Base-by-base conservation (phyloP, 2,888 invertebrate genomes). In the Tetramorium bicarinatum region DNA sequence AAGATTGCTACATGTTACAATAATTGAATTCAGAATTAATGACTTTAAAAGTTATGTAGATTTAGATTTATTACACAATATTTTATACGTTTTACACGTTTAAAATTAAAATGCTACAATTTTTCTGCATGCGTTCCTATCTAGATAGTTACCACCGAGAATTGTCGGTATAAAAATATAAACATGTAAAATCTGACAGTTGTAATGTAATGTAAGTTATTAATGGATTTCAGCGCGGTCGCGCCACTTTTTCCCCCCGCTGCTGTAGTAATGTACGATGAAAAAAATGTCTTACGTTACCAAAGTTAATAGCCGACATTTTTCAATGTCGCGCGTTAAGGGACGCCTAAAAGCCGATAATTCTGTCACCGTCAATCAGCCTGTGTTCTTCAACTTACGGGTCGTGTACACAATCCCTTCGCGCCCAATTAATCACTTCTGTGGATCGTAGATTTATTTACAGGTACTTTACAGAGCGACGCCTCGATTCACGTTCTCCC, bases 401-500 rank as follows among this genome's bases (percentile, higher is more conserved):
- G 34, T n/a, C 67, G 54, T 41, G 56, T 59, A 72, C 52, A 59
- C 72, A 80, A 80, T 80, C 18, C 21, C 64, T 49, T 82, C 61
- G 29, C 41, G n/a, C 38, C 62, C 77, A 59, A 85, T 87, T 87
- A 72, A 76, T 87, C 47, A 82, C 25, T 76, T 62, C 74, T 64
- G 52, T 38, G 71, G 29, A 71, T 71, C 79, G 71, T 47, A 21
- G 71, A 80, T 80, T 59, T 80, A 80, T 77, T 69, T 54, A 69
- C 69, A 9, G 34, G 18, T 59, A 59, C 25, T 72, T 47, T 34
- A 59, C 72, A 59, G 47, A 80, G 13, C 21, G 9, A 47, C 64
- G 84, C 87, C 87, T 86, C 87, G 91, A 83, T 89, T 90, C 87
- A 87, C 87, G 87, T 75, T 79, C 85, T 85, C 80, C 84, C 84